Conservation (phyloP, 2,888 invertebrate species). For the Thereva unica region DNA sequence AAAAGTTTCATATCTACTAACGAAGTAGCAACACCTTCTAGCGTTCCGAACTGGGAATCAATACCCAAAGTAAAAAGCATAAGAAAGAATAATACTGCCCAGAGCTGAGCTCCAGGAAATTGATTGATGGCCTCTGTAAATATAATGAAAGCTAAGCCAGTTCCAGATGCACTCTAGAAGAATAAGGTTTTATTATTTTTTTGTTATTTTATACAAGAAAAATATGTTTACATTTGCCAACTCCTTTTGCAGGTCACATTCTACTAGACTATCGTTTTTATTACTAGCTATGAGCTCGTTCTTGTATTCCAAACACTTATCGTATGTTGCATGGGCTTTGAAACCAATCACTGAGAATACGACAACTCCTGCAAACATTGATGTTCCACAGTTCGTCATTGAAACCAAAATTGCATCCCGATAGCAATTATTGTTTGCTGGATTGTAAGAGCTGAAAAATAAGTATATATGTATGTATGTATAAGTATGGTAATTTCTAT, state of each 20-base stretch:
- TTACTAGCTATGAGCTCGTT: slow-evolving; percentile 64
- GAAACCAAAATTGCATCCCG: slow-evolving; percentile 92
- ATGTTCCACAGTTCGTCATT: slow-evolving; percentile 90
- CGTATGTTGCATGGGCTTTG: slow-evolving; percentile 63
- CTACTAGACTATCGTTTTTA: slow-evolving; percentile 69
- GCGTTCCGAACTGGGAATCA: slow-evolving; percentile 94
- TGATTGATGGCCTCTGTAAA: slow-evolving; percentile 98
- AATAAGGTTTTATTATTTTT: slow-evolving; percentile 29
- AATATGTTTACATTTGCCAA: slow-evolving; percentile 77
- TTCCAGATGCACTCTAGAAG: slow-evolving; percentile 89
- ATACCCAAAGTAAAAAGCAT: slow-evolving; percentile 96
- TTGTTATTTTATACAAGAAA: background rate
- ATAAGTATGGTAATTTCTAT: background rate
- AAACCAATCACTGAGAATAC: slow-evolving; percentile 95
- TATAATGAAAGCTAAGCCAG: slow-evolving; percentile 94
- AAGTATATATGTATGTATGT: too few species aligned
- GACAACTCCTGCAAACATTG: slow-evolving; percentile 95
- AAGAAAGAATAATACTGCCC: slow-evolving; percentile 94
- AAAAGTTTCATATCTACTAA: slow-evolving; percentile 94
- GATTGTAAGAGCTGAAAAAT: slow-evolving; percentile 77
- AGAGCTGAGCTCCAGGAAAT: slow-evolving; percentile 93
- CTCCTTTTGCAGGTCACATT: slow-evolving; percentile 83
- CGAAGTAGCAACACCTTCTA: slow-evolving; percentile 95
- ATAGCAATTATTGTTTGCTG: slow-evolving; percentile 94
- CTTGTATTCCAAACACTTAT: slow-evolving; percentile 53